A percentile compares a stretch with the other conserved stretches of the same genome.
Evolutionary conservation across 2,797 vertebrate species (phyloP).

Genomic region (Darevskia mixta): DNA sequence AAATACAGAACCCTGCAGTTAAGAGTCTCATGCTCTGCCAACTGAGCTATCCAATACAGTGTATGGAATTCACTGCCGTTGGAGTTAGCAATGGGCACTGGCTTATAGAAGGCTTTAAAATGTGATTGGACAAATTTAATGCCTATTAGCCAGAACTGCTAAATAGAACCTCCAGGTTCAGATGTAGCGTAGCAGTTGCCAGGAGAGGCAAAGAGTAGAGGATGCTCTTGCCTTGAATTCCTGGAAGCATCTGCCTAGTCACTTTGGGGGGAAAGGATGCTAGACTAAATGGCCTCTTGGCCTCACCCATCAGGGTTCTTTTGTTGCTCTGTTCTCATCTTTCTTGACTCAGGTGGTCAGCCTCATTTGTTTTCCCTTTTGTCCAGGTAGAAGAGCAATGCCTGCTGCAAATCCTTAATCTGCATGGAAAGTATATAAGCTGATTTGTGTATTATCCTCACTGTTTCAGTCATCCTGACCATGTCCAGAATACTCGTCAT

Average conservation of each 20-base stretch:
- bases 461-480: slow-evolving; percentile 1
- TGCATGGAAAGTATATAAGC: not conserved
- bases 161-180: not conserved
- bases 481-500: not conserved
- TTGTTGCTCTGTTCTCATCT: not conserved
- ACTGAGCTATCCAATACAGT: not conserved
- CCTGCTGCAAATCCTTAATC: not conserved
- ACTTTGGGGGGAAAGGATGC: not conserved
- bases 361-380: not conserved
- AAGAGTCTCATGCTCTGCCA: too few species aligned
- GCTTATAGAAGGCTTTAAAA: not conserved
- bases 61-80: not conserved
- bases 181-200: not conserved
- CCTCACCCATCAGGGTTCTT: not conserved
- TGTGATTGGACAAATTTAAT: too few species aligned
- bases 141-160: not conserved
- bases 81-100: not conserved
- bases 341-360: not conserved
- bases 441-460: slow-evolving; percentile 7
- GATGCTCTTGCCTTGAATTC: not conserved
- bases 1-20: too few species aligned
- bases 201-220: too few species aligned
- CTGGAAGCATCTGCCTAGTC: not conserved
- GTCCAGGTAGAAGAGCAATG: not conserved
- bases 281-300: not conserved